Evolutionary conservation across 2,113 vertebrate genomes (phyloP), one percentile per base, ranked within the genome.

Genomic region (Hippopotamus amphibius): DNA sequence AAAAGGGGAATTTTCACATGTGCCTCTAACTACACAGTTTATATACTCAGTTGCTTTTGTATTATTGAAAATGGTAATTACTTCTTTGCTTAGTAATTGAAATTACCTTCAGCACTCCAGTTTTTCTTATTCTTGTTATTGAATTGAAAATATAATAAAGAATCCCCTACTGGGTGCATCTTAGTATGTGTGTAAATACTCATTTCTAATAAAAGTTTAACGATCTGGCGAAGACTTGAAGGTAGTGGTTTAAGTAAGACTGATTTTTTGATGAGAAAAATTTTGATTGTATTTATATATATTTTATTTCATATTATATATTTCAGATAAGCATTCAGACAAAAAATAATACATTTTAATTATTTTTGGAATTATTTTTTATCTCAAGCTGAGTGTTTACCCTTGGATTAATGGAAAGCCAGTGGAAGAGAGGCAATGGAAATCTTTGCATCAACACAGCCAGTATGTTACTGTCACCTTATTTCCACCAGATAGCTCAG

Each of bases 61-160:
- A 69, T 14, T 55, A 43, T 19, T 46, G 65, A 83, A 96, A 96
- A 96, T 10, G 91, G 28, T 61, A 95, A 95, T 93, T 88, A 93
- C 90, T 91, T 84, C n/a, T 95, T 89, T 95, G 88, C 66, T 95
- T 84, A 77, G 74, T 81, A 57, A 95, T 89, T 33, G n/a, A 69
- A 93, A 86, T 87, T 93, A 81, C 48, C 89, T 55, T 81, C 61
- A 76, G 37, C 68, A 43, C 13, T 82, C 24, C 53, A 85, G 28
- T 81, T 95, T 93, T 79, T 92, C 61, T 97, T 94, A 46, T 68
- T 91, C 91, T 77, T 81, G 3, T 55, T 91, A 88, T 5, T 63
- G 37, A 94, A 68, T 10, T 93, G 17, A 94, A 83, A 94, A 82
- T 68, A 61, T 59, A 91, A 86, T 66, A 93, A 96, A 94, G 55